Base-by-base conservation (phyloP, 1,140 invertebrate genomes). In the Andrena cerasifolii region DNA sequence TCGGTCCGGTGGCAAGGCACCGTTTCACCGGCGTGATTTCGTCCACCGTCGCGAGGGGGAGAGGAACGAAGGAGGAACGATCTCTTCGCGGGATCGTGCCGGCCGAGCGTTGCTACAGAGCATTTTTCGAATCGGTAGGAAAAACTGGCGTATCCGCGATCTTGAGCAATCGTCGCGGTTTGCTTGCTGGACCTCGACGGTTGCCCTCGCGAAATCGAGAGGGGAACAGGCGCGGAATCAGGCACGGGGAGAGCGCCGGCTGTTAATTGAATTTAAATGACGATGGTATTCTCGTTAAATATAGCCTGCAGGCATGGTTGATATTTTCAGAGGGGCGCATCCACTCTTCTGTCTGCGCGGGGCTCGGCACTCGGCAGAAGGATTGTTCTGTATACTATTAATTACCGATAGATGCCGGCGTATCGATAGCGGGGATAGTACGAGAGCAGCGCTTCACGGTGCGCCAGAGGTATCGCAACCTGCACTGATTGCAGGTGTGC, bases 121-220 rank as follows among this genome's bases (percentile, higher is more conserved):
- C 31, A 73, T 80, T 80, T 40, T 78, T 83, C 77, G 74, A 75
- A 79, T 70, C 33, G 43, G n/a, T 12, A 49, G 56, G 80, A 86
- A 86, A 86, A 86, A 86, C 67, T 43, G 59, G 65, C 63, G 53
- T 81, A 61, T 68, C 68, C 58, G 21, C 10, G 62, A 45, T 40
- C 45, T 82, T 67, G 47, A 36, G 77, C 58, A 82, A 82, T 79
- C 54, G 82, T 82, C 75, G 71, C 80, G 80, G 61, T 82, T 85
- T 85, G 83, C 66, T 79, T 47, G 71, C 4, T 63, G 73, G 45
- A 62, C 67, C 67, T 77, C 78, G 67, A 83, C 76, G 68, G 21
- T 51, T 62, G 67, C 49, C 58, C 66, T 31, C 59, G 70, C 49
- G 72, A 71, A 68, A 70, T 63, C 65, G 59, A 76, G 59, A 76